Evolutionary conservation across 1,140 invertebrate genomes (phyloP), one percentile per base, ranked within the genome.

Genomic region (Propsilocerus akamusi): DNA sequence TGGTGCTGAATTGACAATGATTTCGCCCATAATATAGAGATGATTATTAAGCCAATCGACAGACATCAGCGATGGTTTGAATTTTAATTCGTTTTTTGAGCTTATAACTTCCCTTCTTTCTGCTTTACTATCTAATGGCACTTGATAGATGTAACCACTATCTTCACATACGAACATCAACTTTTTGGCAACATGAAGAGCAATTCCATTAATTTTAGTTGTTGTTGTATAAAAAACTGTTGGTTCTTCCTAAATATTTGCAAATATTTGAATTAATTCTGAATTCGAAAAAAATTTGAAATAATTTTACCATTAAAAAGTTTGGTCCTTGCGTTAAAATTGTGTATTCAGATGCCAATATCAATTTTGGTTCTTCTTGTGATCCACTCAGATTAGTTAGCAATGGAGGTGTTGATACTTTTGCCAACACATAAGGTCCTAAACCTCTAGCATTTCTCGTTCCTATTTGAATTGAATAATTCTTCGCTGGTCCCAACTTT

Each of bases 41-140:
- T 85, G 75, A 46, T 78, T 71, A 57, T 87, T 86, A 5, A 95
- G 65, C 90, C 90, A 94, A 63, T 96, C 91, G 1, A 92, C 73
- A 2, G 81, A 83, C 0, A 93, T 63, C 52, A 75, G 76, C 10
- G 76, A 59, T 2, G 80, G 78, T 47, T 67, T 72, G 54, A 53
- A 52, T 52, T 54, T 48, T 49, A 34, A 10, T 22, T 54, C 41
- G 2, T 58, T 63, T 11, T 52, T 25, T 49, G 25, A 26, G 54
- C 20, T 52, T 20, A 61, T 17, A 24, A 55, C 48, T 17, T 53
- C 58, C 7, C 56, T 55, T 6, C 53, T 53, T 7, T 58, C 56
- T 14, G 55, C 48, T 47, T 60, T 54, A 23, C 68, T 58, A 6
- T 63, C 53, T 25, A 75, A 61, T 0, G 68, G 68, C 0, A 69